A percentile compares a stretch with the other conserved stretches of the same genome.
Evolutionary conservation across 2,797 vertebrate genomes (phyloP).

Genomic region (Euthynnus affinis): DNA sequence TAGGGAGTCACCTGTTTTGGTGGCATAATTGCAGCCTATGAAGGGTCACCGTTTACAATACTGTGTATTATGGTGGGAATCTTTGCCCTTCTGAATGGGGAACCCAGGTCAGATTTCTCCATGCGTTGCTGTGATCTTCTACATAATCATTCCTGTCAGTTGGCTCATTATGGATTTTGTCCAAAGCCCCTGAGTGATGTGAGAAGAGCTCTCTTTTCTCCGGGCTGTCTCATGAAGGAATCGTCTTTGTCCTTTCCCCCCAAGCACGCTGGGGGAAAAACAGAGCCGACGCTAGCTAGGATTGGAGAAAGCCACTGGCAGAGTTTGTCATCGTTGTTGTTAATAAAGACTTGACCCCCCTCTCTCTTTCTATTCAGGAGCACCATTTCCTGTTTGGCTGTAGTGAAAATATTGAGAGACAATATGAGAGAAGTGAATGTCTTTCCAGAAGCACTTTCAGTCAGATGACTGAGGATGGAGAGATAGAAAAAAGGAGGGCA

Average conservation of each 20-base stretch:
- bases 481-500: neutral
- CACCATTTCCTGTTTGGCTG: conserved; percentile 78
- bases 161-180: conserved; percentile 93
- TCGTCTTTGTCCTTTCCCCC: conserved; percentile 84
- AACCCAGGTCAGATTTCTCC: conserved; percentile 89
- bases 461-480: conserved; percentile 10
- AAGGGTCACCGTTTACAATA: conserved; percentile 86
- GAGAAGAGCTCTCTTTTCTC: conserved; percentile 87
- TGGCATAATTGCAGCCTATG: conserved; percentile 86
- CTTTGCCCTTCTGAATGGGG: conserved; percentile 84
- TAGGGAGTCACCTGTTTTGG: conserved; percentile 86
- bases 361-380: conserved; percentile 54
- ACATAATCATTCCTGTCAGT: conserved; percentile 93
- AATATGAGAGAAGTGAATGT: conserved; percentile 56
- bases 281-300: conserved; percentile 61
- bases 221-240: conserved; percentile 78
- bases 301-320: conserved; percentile 60
- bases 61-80: conserved; percentile 92
- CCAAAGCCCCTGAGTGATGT: conserved; percentile 92
- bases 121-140: conserved; percentile 88
- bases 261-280: conserved; percentile 44
- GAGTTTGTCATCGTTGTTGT: conserved; percentile 67
- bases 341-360: conserved; percentile 65
- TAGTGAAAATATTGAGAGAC: conserved; percentile 64
- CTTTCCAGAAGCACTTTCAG: conserved; percentile 54